phyloP scores from a whole-genome alignment of 1,140 invertebrate genomes.

The Achatina immaculata region DNA sequence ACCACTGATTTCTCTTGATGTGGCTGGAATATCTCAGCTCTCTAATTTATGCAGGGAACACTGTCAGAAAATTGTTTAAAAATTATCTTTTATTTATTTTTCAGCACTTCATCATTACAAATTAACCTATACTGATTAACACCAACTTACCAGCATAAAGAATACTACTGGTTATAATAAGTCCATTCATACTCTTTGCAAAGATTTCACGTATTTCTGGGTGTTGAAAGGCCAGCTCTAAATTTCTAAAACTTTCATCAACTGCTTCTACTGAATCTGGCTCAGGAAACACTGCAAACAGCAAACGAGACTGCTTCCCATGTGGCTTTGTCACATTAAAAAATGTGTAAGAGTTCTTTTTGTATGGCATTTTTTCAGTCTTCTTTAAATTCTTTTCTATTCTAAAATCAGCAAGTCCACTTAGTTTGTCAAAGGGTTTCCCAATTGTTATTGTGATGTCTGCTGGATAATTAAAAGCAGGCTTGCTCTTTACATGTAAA shows the following conservation, averaged over 20 bases:
- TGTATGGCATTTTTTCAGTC: neutral
- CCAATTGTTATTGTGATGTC: neutral
- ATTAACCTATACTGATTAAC: neutral
- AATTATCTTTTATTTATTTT: neutral
- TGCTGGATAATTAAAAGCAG: neutral
- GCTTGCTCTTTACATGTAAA: neutral
- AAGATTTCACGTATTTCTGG: neutral
- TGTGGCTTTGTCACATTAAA: neutral
- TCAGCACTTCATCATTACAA: neutral
- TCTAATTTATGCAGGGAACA: too few species aligned
- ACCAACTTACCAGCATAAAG: neutral
- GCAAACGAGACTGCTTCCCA: neutral
- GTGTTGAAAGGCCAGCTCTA: neutral
- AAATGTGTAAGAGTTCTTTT: neutral
- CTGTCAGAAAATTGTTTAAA: neutral
- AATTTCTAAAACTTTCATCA: neutral
- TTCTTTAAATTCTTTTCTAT: neutral
- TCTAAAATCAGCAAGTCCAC: slow-evolving; percentile 9
- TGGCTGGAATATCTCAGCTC: too few species aligned
- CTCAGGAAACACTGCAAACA: neutral
- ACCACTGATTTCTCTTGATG: too few species aligned
- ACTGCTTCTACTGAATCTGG: neutral
- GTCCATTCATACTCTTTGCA: neutral
- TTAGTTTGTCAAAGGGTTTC: slow-evolving; percentile 23
- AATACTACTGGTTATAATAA: slow-evolving; percentile 1